Conservation (phyloP, 2,113 vertebrate species). For the Lepus timidus region DNA sequence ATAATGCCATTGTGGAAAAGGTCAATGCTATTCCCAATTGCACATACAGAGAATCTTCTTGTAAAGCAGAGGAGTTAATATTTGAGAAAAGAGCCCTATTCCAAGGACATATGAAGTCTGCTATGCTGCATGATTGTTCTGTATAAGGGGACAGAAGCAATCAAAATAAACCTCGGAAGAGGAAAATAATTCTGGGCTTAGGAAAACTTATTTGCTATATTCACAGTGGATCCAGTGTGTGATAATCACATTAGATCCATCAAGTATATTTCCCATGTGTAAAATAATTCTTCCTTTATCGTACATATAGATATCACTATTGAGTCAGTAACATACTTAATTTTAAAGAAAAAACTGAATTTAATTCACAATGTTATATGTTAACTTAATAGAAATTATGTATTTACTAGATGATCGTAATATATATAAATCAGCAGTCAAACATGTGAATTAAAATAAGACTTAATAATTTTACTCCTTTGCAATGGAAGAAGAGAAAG, state of each 20-base stretch:
- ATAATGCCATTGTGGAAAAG: not conserved
- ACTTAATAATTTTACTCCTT: not conserved
- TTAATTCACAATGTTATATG: not conserved
- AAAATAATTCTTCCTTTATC: not conserved
- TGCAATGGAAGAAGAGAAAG: not conserved
- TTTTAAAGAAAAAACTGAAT: not conserved
- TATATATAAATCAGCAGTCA: not conserved
- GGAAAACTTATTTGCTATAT: not conserved
- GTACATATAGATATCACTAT: not conserved
- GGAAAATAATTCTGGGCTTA: not conserved
- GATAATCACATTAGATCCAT: not conserved
- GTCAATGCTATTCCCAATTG: constrained; percentile 41
- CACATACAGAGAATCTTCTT: not conserved
- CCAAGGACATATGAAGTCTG: not conserved
- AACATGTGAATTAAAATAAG: not conserved
- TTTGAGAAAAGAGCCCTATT: constrained; percentile 11
- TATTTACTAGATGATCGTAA: not conserved
- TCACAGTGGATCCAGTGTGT: not conserved
- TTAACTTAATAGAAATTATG: not conserved
- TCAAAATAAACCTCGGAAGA: not conserved
- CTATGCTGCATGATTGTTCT: not conserved
- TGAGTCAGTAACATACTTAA: not conserved
- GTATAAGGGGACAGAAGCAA: not conserved
- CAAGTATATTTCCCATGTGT: not conserved
- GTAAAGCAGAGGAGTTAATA: not conserved